phyloP scores from a whole-genome alignment of 2,113 vertebrate genomes.

The Sinocyclocheilus anshuiensis region DNA sequence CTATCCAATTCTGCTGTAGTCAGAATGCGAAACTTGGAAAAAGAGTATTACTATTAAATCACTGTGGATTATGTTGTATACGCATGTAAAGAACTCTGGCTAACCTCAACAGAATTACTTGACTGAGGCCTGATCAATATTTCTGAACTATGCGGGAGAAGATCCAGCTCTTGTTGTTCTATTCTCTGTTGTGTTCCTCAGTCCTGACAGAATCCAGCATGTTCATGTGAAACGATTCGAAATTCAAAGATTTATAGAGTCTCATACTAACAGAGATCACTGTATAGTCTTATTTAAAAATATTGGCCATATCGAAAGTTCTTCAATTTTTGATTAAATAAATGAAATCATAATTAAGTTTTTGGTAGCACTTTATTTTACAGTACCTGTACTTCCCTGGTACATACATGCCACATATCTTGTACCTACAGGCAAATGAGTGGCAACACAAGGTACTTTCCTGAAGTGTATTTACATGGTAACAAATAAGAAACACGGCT shows the following conservation, averaged over 20 bases:
- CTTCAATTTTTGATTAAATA: not conserved
- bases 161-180: not conserved
- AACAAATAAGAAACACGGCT: too few relatives aligned
- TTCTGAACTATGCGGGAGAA: slow-evolving; percentile 22
- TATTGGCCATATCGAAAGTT: not conserved
- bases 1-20: not conserved
- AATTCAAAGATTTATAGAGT: not conserved
- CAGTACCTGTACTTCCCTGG: too few relatives aligned
- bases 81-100: not conserved
- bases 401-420: too few relatives aligned
- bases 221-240: not conserved
- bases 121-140: slow-evolving; percentile 28
- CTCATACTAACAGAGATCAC: not conserved
- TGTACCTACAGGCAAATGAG: too few relatives aligned
- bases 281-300: not conserved
- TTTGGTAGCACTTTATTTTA: too few relatives aligned
- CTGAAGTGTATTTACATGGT: too few relatives aligned
- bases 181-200: not conserved
- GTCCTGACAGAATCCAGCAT: slow-evolving; percentile 13
- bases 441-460: too few relatives aligned
- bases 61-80: not conserved
- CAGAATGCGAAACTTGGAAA: not conserved
- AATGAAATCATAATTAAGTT: too few relatives aligned
- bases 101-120: not conserved
- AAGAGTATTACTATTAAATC: not conserved